Conservation (phyloP, 2,113 vertebrate genomes). For the human region GRCh38 chr11:129848501-129849000, state of each 20-base stretch:
- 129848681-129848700: neutral
- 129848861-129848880: neutral
- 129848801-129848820: neutral
- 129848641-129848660: neutral
- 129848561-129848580: neutral
- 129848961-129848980: neutral
- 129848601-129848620: neutral
- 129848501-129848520: no score
- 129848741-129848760: neutral
- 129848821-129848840: neutral
- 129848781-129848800: neutral
- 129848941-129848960: neutral
- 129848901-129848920: neutral
- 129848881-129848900: neutral
- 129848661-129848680: neutral
- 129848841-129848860: neutral
- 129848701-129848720: neutral
- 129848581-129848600: neutral
- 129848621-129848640: accelerated
- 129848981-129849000: neutral
- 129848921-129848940: neutral
- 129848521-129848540: no score
- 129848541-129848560: neutral
- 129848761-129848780: no score
- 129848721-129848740: neutral